A percentile compares a stretch with the other conserved stretches of the same genome.
Conservation (phyloP, 2,113 vertebrate species). For the Pleuronectes platessa region DNA sequence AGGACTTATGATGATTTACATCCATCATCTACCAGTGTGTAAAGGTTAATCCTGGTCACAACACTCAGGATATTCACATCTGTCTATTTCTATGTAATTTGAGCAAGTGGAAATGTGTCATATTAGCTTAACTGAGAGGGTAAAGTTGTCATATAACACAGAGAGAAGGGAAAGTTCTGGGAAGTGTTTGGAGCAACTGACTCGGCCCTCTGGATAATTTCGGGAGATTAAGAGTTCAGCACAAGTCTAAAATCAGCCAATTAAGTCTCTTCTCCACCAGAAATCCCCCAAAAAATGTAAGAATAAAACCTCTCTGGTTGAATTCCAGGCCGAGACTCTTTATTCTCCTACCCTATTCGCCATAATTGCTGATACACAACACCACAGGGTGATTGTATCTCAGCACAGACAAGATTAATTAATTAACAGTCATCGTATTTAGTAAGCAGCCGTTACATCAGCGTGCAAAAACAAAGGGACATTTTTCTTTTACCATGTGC, state of each 20-base stretch:
- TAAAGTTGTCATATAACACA: no score
- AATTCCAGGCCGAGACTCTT: no score
- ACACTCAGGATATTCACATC: background rate
- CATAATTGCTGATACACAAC: background rate
- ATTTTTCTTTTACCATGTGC: background rate
- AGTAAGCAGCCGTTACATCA: background rate
- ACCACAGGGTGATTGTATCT: background rate
- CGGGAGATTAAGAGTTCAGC: no score
- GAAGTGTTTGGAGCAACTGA: no score
- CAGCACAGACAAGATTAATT: background rate
- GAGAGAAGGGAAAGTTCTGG: no score
- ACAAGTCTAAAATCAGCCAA: no score
- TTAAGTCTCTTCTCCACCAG: no score
- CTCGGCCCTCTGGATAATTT: no score
- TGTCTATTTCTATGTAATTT: background rate
- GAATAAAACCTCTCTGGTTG: no score
- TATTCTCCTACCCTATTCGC: background rate
- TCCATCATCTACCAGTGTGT: background rate
- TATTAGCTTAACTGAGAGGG: no score
- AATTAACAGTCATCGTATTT: background rate
- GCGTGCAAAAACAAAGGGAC: conserved; percentile 1
- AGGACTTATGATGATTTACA: conserved; percentile 31
- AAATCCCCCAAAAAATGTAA: no score
- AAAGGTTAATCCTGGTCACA: conserved; percentile 5
- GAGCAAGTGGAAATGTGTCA: no score